Base-by-base conservation (phyloP, 2,888 invertebrate species). In the Drosophila parthenogenetica region DNA sequence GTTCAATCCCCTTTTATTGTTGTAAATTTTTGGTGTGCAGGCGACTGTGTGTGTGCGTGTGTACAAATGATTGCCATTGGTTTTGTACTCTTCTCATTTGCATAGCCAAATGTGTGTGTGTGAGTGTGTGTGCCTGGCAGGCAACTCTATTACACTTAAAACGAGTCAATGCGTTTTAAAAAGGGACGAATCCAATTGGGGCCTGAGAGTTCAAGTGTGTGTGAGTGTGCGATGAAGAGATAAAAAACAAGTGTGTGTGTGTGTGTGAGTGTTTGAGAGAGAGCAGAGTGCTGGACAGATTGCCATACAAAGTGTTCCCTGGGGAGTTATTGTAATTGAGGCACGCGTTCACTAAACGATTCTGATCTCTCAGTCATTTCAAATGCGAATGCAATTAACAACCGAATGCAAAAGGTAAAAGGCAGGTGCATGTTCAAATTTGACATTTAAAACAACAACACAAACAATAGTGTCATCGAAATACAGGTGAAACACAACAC, bases 141-240 rank as follows among this genome's bases (percentile, higher is more conserved):
- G 72, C 87, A 84, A 80, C 84, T 87, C 87, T 84, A 81, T 87
- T 84, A 79, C 87, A 75, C 83, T 84, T 81, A 81, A 87, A 82
- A 80, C 79, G 72, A 77, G 75, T 80, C 80, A 77, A 81, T 84
- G 74, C 72, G 75, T 83, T 87, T 79, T 69, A 72, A 87, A 83
- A 83, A 71, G 66, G 68, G 68, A 76, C 73, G 68, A 77, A 72
- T 65, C 77, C 66, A 77, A 81, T 79, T 77, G 81, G 61, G 69
- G 45, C 37, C 61, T 48, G 13, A 29, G 1, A 64, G 53, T 32
- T 49, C 22, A 16, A 39, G 17, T 43, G 42, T 40, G 32, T 50
- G 35, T 48, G 48, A 22, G 10, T 17, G 11, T 42, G 53, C 60
- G 57, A 59, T 58, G 2, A 25, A 32, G 59, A 32, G 49, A 40